These are phyloP conservation scores for Takifugu flavidus DNA, from an alignment of 2,113 vertebrate species.

Conservation along the genomic window DNA sequence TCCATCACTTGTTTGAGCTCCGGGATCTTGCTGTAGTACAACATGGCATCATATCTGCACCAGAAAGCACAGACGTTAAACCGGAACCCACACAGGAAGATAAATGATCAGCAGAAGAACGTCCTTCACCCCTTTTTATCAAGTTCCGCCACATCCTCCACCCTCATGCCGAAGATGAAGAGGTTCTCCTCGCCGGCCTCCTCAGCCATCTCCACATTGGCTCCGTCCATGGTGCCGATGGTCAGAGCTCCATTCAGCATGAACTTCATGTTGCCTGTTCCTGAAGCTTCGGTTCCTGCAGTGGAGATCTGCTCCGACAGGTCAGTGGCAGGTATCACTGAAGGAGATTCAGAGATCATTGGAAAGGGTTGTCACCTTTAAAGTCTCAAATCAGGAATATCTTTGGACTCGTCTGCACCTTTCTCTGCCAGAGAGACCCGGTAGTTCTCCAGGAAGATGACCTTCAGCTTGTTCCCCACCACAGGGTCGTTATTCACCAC, in stretches of 20 bases:
- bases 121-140: constrained; percentile 82
- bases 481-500: constrained; percentile 88
- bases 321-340: constrained; percentile 95
- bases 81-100: too few relatives aligned
- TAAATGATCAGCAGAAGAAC: too few relatives aligned
- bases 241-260: constrained; percentile 97
- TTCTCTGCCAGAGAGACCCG: constrained; percentile 94
- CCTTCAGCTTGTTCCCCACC: constrained; percentile 89
- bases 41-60: constrained; percentile 84
- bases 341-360: constrained; percentile 13
- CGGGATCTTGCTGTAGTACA: constrained; percentile 83
- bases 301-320: constrained; percentile 98
- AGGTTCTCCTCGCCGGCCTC: constrained; percentile 94
- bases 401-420: constrained; percentile 72
- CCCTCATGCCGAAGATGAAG: constrained; percentile 96
- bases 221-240: constrained; percentile 97
- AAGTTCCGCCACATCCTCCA: constrained; percentile 85
- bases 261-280: constrained; percentile 98
- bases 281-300: constrained; percentile 91
- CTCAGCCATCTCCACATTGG: constrained; percentile 97
- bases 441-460: constrained; percentile 97
- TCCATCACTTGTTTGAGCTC: constrained; percentile 88
- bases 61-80: neutral
- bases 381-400: neutral
- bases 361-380: neutral